Evolutionary conservation across 2,888 invertebrate species (phyloP), one percentile per base, ranked within the genome.

Genomic region (Diadromus collaris): DNA sequence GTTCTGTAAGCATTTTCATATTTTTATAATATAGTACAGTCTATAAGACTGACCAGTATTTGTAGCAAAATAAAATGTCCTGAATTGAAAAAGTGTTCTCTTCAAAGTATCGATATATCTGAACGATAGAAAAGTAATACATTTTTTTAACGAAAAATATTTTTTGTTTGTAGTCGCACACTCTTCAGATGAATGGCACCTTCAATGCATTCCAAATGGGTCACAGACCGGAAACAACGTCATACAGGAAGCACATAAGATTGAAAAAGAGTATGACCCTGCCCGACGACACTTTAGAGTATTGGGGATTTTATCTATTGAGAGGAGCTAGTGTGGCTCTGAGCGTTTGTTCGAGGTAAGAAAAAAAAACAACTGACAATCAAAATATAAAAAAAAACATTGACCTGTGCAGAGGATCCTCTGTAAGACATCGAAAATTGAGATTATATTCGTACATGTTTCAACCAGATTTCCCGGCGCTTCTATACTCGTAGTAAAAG

Each of bases 271-370:
- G 96, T 6, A 96, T 97, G 95, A 93, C 92, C 2, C 91, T 97
- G 80, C 96, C 96, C 0, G 97, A 97, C 89, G 97, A 97, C 86
- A 96, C 96, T 10, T 91, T 97, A 44, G 97, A 97, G 89, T 97
- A 97, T 90, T 97, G 96, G 96, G 96, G 97, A 2, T 97, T 97
- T 91, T 97, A 95, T 91, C 92, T 97, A 61, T 92, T 96, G 64
- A 94, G 94, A 90, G 96, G 96, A 29, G 96, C 97, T 1, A 93
- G 93, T 13, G 96, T 97, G 2, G 93, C 94, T 82, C 91, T 97
- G 29, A 95, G 95, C 86, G 95, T 95, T 58, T 97, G 97, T 88
- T 96, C 97, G 13, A 93, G 95, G 87, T 95, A 93, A 82, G 65
- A 38, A 54, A 63, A 56, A 32, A 69, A 69, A 24, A 32, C 19